A percentile compares a stretch with the other conserved stretches of the same genome.
These are phyloP conservation scores for Lepidocyrtinus sp. DNA, from an alignment of 2,888 invertebrate species.

Conservation along the genomic window DNA sequence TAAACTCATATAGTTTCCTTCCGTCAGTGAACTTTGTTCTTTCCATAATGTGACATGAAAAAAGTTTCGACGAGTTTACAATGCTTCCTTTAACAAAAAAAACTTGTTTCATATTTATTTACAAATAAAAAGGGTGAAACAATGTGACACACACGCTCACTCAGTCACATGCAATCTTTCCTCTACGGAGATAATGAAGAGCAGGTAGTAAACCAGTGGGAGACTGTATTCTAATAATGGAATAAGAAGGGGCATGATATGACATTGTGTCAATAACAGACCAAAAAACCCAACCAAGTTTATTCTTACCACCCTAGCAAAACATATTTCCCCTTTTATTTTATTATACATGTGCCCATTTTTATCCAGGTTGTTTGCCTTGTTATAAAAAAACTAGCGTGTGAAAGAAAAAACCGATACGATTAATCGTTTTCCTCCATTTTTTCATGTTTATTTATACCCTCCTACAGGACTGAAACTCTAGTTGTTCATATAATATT, in stretches of 20 bases:
- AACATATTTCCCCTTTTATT: not conserved
- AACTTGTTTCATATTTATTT: no score
- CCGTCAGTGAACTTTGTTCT: no score
- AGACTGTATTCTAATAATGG: not conserved
- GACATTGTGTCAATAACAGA: conserved; percentile 27
- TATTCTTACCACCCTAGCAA: not conserved
- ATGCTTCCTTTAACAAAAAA: no score
- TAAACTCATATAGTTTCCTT: no score
- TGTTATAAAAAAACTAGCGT: conserved; percentile 15
- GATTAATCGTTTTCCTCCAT: conserved; percentile 45
- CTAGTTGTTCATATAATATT: no score
- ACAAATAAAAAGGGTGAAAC: no score
- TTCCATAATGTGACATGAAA: no score
- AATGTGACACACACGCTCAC: no score
- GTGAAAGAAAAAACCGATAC: conserved; percentile 56
- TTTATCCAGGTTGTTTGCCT: not conserved
- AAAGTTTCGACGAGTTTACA: no score
- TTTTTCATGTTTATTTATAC: no score
- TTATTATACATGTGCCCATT: conserved; percentile 1
- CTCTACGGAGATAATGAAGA: conserved; percentile 5
- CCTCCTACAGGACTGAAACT: no score
- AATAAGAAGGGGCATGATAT: conserved; percentile 23
- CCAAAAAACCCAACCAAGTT: not conserved
- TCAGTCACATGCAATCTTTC: no score
- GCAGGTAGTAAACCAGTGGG: conserved; percentile 10